Evolutionary conservation across 2,797 vertebrate species (phyloP).

Genomic region (Myiotriccus ornatus): DNA sequence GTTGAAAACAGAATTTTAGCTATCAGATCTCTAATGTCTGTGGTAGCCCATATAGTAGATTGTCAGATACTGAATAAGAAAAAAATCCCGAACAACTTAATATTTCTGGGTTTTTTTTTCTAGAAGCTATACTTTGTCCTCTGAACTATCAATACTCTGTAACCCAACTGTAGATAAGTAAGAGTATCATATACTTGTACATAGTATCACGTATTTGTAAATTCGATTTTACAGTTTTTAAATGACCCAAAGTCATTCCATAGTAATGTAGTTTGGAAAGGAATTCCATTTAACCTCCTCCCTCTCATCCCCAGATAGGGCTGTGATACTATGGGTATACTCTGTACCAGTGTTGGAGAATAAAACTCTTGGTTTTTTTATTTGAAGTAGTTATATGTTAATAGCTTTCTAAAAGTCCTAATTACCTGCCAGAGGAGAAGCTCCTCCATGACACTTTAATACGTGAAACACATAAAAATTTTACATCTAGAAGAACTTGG

Average conservation of each 20-base stretch:
- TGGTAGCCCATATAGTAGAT: not conserved
- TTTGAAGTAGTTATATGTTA: not conserved
- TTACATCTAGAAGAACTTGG: not conserved
- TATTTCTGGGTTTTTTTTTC: not conserved
- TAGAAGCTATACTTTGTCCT: not conserved
- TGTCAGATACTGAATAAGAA: not conserved
- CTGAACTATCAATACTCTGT: not conserved
- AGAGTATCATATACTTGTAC: not conserved
- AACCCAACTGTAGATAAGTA: not conserved
- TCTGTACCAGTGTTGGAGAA: not conserved
- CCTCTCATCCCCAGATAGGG: fast-evolving
- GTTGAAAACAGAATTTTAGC: not conserved
- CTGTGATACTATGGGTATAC: not conserved
- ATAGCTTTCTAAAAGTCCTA: not conserved
- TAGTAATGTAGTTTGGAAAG: not conserved
- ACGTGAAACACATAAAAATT: not conserved
- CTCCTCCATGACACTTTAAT: not conserved
- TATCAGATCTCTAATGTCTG: not conserved
- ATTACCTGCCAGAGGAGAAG: not conserved
- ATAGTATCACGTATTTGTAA: no score
- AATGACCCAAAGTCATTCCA: not conserved
- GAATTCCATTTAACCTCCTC: not conserved
- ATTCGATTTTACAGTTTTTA: not conserved
- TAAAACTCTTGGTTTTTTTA: not conserved
- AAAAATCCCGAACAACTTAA: fast-evolving